Conservation (phyloP, 2,113 vertebrate genomes). For the Herpailurus yagouaroundi region DNA sequence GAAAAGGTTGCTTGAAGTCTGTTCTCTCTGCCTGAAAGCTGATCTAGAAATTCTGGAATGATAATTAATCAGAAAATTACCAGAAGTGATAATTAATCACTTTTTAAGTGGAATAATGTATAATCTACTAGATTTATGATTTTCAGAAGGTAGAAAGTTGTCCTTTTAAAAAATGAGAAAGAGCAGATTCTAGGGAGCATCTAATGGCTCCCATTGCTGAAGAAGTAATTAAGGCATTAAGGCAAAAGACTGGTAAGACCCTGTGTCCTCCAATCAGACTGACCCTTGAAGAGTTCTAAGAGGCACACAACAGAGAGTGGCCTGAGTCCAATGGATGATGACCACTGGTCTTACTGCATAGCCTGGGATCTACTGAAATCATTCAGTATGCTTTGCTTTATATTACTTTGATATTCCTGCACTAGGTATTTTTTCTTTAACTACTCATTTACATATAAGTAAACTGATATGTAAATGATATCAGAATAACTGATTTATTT, state of each 20-base stretch:
- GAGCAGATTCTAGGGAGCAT: neutral
- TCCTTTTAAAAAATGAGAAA: slow-evolving; percentile 23
- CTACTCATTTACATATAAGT: neutral
- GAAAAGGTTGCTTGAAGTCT: slow-evolving; percentile 12
- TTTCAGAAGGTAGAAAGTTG: slow-evolving; percentile 25
- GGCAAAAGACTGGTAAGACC: neutral
- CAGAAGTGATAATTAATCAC: neutral
- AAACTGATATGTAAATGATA: too few species aligned
- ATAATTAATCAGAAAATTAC: neutral
- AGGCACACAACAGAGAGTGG: neutral
- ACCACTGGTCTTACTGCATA: neutral
- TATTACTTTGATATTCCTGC: neutral
- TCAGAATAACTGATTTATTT: neutral
- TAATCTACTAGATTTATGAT: neutral
- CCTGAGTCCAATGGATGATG: neutral
- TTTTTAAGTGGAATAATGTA: slow-evolving; percentile 11
- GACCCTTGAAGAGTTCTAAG: neutral
- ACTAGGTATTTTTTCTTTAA: neutral
- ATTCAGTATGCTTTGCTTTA: neutral
- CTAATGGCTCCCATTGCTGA: neutral
- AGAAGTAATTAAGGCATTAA: slow-evolving; percentile 12
- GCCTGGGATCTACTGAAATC: neutral
- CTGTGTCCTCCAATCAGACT: neutral
- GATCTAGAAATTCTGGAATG: slow-evolving; percentile 19
- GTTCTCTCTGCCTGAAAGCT: neutral